phyloP scores from a whole-genome alignment of 2,113 vertebrate genomes.

The Jacana jacana region DNA sequence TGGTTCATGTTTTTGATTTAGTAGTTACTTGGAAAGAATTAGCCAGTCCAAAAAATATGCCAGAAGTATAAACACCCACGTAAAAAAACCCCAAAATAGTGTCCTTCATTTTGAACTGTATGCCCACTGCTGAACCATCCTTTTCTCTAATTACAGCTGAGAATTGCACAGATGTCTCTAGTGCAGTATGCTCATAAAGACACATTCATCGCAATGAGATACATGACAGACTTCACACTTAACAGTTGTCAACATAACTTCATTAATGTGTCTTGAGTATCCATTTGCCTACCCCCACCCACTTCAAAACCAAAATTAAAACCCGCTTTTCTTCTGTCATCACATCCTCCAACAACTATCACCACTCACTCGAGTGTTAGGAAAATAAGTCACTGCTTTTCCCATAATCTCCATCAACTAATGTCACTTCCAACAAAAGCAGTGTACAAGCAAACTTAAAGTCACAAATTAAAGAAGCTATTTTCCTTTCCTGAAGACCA shows the following conservation, averaged over 20 bases:
- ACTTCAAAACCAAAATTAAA: conserved; percentile 41
- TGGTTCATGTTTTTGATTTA: not conserved
- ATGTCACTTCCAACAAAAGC: conserved; percentile 19
- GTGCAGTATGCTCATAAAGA: conserved; percentile 10
- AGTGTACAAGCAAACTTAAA: not conserved
- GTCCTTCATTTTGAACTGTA: conserved; percentile 11
- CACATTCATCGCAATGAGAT: conserved; percentile 26
- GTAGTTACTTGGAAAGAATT: not conserved
- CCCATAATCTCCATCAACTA: not conserved
- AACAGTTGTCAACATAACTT: conserved; percentile 57
- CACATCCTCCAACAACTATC: conserved; percentile 31
- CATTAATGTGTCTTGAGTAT: conserved; percentile 48
- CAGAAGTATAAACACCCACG: not conserved
- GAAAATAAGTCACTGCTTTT: not conserved
- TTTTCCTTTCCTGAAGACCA: conserved; percentile 29
- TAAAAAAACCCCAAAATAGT: not conserved
- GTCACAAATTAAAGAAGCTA: conserved; percentile 4
- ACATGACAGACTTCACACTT: conserved; percentile 62
- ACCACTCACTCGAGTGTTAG: conserved; percentile 32
- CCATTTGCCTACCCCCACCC: conserved; percentile 5
- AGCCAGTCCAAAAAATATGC: not conserved
- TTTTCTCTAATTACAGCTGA: conserved; percentile 41
- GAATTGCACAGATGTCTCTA: conserved; percentile 44
- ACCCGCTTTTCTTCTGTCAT: conserved; percentile 17
- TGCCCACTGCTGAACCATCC: not conserved